Base-by-base conservation (phyloP, 2,113 vertebrate genomes). In the Grallaria varia region DNA sequence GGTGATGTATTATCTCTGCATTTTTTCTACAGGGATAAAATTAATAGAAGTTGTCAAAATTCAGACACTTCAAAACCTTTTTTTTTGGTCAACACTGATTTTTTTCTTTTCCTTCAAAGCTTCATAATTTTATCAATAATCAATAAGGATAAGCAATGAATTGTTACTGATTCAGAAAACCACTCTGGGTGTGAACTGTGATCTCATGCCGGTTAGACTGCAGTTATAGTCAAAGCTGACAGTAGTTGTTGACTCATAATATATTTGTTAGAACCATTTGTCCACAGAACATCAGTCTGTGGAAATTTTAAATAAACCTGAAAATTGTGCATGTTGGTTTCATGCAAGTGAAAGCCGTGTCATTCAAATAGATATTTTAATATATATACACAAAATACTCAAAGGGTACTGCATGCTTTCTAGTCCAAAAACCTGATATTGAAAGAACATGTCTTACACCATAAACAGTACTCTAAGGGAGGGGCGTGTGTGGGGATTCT, bases 401-500 rank as follows among this genome's bases (percentile, higher is more conserved):
- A 66, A 73, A 1, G 6, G 1, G 2, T 63, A 12, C 17, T 40
- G 11, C 6, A 9, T 35, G 3, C 6, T 58, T 94, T 84, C 33
- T 77, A 31, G 31, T 45, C 23, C 24, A 86, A 78, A 90, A 83
- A 24, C 3, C 3, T 37, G 17, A 69, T 44, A 6, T 16, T 50
- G 33, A 89, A 79, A 73, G 35, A 72, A 79, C 68, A 67, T 8
- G 0, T n/a, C 14, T 72, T 42, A 27, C 28, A 20, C 15, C n/a
- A 60, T 64, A 68, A 74, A 55, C 25, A 66, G 25, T 1, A 0
- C 1, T 47, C 67, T 47, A 63, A 62, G 16, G 33, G 14, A 44
- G 18, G 10, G 62, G 2, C 3, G 6, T 50, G 12, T 0, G 1
- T 16, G 55, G 2, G 5, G 10, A 64, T 88, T 76, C 35, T 60